These are phyloP conservation scores for Cnemophilus loriae DNA, from an alignment of 2,113 vertebrate species.

Conservation along the genomic window DNA sequence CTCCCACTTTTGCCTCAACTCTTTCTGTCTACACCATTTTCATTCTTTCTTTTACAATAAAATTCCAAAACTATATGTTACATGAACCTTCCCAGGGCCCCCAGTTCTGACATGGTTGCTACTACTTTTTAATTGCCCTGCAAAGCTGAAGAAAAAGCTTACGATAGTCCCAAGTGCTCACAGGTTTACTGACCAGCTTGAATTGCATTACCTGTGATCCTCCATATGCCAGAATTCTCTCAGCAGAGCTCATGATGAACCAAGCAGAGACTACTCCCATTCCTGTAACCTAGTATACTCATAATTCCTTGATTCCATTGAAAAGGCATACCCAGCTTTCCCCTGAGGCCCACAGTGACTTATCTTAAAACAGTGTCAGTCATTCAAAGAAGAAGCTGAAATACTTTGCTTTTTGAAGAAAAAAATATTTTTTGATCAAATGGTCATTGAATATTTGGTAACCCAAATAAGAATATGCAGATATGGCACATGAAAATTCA, in stretches of 20 bases:
- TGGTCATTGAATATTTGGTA: conserved; percentile 63
- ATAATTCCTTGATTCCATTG: background rate
- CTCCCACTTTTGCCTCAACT: background rate
- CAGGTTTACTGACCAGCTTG: background rate
- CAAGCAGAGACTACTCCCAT: background rate
- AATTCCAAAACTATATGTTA: background rate
- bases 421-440: conserved; percentile 29
- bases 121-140: background rate
- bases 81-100: background rate
- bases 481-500: conserved; percentile 65
- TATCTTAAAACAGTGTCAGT: conserved; percentile 7
- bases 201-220: background rate
- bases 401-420: conserved; percentile 45
- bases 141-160: background rate
- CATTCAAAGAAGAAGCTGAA: conserved; percentile 31
- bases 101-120: background rate
- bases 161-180: background rate
- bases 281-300: background rate
- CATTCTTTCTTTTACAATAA: conserved; percentile 22
- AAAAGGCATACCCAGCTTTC: background rate
- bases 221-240: background rate
- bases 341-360: background rate
- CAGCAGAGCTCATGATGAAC: background rate
- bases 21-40: background rate
- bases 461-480: conserved; percentile 38